Base-by-base conservation (phyloP, 2,797 vertebrate genomes). In the Lindbergichthys nudifrons region DNA sequence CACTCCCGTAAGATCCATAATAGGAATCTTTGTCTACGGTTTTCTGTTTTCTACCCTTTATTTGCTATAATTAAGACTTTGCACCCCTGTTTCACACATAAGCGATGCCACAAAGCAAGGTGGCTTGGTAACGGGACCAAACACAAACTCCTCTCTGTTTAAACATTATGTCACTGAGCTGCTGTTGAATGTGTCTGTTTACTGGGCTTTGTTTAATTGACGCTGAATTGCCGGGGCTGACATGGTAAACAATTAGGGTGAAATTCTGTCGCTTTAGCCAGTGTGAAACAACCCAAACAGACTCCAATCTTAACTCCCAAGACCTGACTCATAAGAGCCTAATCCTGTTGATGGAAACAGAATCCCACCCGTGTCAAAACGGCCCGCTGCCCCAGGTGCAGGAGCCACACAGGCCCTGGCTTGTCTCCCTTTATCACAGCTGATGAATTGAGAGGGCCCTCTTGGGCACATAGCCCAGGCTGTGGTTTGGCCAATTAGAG, bases 261-360 rank as follows among this genome's bases (percentile, higher is more conserved):
- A 90, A 91, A 90, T 90, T 90, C 82, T 81, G 87, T 77, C 62
- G 57, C 92, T 91, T 94, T 93, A 92, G 90, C 85, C 65, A 45
- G 87, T 62, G 80, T 87, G 87, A 93, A 92, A 77, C 82, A 88
- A 82, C 87, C 74, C 71, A 83, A 92, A 92, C 79, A 93, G 92
- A 94, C 93, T 86, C 65, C 81, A 70, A 90, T 93, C 92, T 93
- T 92, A 94, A 94, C 87, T 91, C 93, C 74, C 32, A 65, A 90
- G 91, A 92, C 76, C 75, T 74, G 87, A 91, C 89, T 91, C 78
- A 91, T 82, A 79, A 89, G 83, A 82, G 81, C 67, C 84, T 94
- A 95, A 95, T 94, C 94, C 93, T 90, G 90, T 93, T 95, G 92
- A 92, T 93, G 92, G 92, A 93, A 93, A 94, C 93, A 94, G 83